Conservation (phyloP, 2,113 vertebrate species). For the Paradisaea rubra region DNA sequence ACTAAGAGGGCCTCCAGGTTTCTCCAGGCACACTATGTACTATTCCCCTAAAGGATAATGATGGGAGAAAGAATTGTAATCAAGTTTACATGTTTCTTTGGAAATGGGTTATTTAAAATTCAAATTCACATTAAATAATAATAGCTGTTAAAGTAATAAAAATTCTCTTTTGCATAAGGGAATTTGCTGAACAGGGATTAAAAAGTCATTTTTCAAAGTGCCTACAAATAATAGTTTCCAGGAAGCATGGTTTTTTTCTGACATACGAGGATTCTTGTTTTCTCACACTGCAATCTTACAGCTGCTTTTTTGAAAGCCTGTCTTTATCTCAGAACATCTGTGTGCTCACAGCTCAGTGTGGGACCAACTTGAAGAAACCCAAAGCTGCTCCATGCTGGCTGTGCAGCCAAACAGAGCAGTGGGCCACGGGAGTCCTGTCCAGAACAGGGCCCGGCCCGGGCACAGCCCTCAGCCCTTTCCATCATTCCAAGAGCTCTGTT, state of each 20-base stretch:
- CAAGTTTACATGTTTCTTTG: background rate
- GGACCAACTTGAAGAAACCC: background rate
- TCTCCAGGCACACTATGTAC: background rate
- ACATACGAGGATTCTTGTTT: background rate
- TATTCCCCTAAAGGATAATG: background rate
- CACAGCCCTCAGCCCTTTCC: background rate
- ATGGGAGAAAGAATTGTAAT: background rate
- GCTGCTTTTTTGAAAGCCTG: background rate
- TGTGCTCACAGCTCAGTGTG: background rate
- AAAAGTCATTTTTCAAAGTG: background rate
- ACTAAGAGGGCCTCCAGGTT: background rate
- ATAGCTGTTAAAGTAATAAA: background rate
- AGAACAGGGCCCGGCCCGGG: background rate
- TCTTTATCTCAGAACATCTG: background rate
- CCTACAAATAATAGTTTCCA: background rate
- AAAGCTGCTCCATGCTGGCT: accelerated
- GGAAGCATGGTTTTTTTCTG: background rate
- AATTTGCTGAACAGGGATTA: background rate
- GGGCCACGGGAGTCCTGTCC: background rate
- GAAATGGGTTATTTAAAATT: background rate
- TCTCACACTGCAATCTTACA: background rate
- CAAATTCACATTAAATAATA: background rate
- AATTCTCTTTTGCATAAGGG: background rate
- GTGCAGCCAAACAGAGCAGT: background rate
- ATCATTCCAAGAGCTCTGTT: accelerated